Base-by-base conservation (phyloP, 2,888 invertebrate species). In the Blastobasis lacticolella region DNA sequence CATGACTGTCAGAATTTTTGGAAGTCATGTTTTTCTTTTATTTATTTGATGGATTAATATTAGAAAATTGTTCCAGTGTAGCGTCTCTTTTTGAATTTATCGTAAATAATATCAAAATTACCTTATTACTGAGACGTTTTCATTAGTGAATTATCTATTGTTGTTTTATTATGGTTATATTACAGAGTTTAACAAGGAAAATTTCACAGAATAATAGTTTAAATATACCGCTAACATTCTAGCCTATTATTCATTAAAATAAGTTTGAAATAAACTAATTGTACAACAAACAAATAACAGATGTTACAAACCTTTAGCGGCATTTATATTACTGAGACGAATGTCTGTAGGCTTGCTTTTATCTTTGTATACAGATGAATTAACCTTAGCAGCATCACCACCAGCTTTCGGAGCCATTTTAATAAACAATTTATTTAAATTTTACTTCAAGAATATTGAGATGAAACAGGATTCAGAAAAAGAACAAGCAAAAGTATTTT, bases 311-410 rank as follows among this genome's bases (percentile, higher is more conserved):
- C 98, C 97, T 94, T 98, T 99, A 51, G 98, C 99, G 71, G 99
- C 99, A 84, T 94, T 94, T 69, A 99, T 98, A 80, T 99, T 99
- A 78, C 98, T 98, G 62, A 91, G 90, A 52, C 98, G 92, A 72
- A 99, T 97, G 89, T 98, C 97, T 45, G 93, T 90, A 46, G 99
- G 98, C 89, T 99, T 99, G 71, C 93, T 94, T 90, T 95, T 96
- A 85, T 96, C 95, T 85, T 95, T 95, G 73, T 95, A 96, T 50
- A 94, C 94, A 49, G 77, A 67, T 23, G 86, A 82, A 83, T 82
- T 86, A 71, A 77, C 79, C 68, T 78, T 84, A 38, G 73, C 78
- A 59, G 84, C 73, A 75, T 87, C 86, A 73, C 87, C 87, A 60
- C 83, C 82, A 71, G 80, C 87, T 75, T 85, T 88, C 7, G 87